Conservation (phyloP, 1,140 invertebrate species). For the Dreissena polymorpha region DNA sequence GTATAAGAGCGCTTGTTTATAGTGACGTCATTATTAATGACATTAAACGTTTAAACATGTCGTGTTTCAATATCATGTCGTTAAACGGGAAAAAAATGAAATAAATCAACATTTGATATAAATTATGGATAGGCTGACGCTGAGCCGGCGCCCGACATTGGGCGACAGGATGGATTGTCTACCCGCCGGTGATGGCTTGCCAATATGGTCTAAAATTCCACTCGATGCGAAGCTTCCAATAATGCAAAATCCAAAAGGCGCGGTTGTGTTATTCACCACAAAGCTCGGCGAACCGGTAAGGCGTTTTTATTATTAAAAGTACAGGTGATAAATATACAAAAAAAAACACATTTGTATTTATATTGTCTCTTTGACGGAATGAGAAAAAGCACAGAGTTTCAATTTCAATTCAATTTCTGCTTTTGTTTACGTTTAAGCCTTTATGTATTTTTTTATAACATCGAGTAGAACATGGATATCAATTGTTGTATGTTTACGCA, state of each 20-base stretch:
- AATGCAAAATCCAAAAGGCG: slow-evolving; percentile 52
- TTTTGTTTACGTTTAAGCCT: too few relatives aligned
- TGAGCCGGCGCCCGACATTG: slow-evolving; percentile 33
- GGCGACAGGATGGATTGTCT: slow-evolving; percentile 43
- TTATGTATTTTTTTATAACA: too few relatives aligned
- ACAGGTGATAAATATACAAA: background rate
- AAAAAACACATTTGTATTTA: background rate
- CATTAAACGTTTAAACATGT: too few relatives aligned
- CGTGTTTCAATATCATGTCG: too few relatives aligned
- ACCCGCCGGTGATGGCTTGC: slow-evolving; percentile 57
- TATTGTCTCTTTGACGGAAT: background rate
- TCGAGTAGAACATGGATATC: too few relatives aligned
- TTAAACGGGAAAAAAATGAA: too few relatives aligned
- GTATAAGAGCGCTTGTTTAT: too few relatives aligned
- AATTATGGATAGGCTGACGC: slow-evolving; percentile 52
- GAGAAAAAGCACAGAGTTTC: too few relatives aligned
- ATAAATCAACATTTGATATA: background rate
- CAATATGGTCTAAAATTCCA: slow-evolving; percentile 57
- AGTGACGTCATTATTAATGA: too few relatives aligned
- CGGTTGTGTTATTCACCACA: slow-evolving; percentile 57
- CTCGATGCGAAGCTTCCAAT: slow-evolving; percentile 63
- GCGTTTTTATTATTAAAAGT: background rate
- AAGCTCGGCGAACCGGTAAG: slow-evolving; percentile 57
- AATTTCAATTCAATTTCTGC: too few relatives aligned
- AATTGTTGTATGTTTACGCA: too few relatives aligned